These are phyloP conservation scores for Phataginus tricuspis DNA, from an alignment of 2,797 vertebrate genomes.

Conservation along the genomic window DNA sequence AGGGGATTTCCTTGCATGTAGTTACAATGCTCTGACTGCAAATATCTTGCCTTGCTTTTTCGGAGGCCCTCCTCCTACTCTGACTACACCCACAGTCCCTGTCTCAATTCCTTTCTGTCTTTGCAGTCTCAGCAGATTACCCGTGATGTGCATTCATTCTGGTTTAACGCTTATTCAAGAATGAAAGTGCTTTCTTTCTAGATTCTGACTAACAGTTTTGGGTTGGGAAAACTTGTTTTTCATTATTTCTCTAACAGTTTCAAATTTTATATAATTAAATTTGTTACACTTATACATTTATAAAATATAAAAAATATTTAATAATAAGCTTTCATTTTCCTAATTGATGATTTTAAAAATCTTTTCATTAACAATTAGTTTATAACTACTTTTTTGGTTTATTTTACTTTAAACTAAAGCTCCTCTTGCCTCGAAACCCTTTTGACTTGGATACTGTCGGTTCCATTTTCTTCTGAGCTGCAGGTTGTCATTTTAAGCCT, in stretches of 20 bases:
- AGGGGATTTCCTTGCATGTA: too few species aligned
- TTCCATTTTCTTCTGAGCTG: slow-evolving; percentile 7
- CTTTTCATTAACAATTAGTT: background rate
- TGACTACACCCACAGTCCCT: too few species aligned
- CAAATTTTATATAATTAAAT: background rate
- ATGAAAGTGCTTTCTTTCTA: slow-evolving; percentile 9
- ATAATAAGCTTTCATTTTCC: background rate
- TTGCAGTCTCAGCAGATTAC: background rate
- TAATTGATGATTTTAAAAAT: background rate
- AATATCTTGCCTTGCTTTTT: too few species aligned
- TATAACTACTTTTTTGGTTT: background rate
- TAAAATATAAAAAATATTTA: background rate
- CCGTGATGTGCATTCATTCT: background rate
- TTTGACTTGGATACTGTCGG: background rate
- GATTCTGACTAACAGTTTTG: background rate
- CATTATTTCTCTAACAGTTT: background rate
- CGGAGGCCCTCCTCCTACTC: too few species aligned
- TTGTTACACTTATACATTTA: background rate
- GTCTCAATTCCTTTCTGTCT: background rate
- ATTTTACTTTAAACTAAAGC: background rate
- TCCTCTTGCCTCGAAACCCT: background rate
- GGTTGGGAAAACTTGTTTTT: background rate
- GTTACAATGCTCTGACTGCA: too few species aligned
- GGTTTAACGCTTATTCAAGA: background rate
- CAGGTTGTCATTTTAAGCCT: background rate